phyloP scores from a whole-genome alignment of 1,140 invertebrate genomes.

The Daktulosphaira vitifoliae region DNA sequence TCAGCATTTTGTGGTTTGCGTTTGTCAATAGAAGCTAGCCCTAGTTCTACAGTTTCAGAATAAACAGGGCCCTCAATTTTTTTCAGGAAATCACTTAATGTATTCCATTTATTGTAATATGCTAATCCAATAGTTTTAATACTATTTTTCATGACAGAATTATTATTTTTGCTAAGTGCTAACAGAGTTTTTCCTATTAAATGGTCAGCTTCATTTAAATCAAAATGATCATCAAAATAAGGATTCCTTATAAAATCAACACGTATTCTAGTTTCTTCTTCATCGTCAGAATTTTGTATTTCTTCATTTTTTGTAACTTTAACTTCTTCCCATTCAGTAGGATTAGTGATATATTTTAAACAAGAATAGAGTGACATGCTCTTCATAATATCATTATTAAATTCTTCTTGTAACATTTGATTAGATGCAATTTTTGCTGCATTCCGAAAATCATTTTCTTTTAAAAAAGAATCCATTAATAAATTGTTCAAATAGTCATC shows the following conservation, averaged over 20 bases:
- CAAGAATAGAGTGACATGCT: constrained; percentile 64
- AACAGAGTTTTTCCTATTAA: constrained; percentile 70
- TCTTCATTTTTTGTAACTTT: constrained; percentile 42
- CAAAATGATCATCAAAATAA: constrained; percentile 80
- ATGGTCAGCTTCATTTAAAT: constrained; percentile 56
- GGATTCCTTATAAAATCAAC: constrained; percentile 70
- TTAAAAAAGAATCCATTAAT: constrained; percentile 70
- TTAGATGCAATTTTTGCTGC: constrained; percentile 68
- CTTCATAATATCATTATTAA: constrained; percentile 59
- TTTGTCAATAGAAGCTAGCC: constrained; percentile 1
- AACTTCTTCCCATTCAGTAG: constrained; percentile 45
- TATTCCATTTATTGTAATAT: constrained; percentile 41
- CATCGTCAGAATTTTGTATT: constrained; percentile 41
- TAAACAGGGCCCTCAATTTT: constrained; percentile 37
- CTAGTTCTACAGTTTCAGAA: constrained; percentile 38
- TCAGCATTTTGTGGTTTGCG: constrained; percentile 37
- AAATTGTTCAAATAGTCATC: constrained; percentile 71
- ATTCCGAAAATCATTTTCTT: constrained; percentile 55
- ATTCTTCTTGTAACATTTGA: constrained; percentile 85
- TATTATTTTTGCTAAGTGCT: constrained; percentile 49
- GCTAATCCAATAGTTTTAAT: constrained; percentile 59
- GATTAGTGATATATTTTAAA: constrained; percentile 60
- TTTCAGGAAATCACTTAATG: constrained; percentile 44
- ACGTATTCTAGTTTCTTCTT: constrained; percentile 60
- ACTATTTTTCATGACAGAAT: constrained; percentile 52